Base-by-base conservation (phyloP, 2,113 vertebrate genomes). In the Pseudonaja textilis region DNA sequence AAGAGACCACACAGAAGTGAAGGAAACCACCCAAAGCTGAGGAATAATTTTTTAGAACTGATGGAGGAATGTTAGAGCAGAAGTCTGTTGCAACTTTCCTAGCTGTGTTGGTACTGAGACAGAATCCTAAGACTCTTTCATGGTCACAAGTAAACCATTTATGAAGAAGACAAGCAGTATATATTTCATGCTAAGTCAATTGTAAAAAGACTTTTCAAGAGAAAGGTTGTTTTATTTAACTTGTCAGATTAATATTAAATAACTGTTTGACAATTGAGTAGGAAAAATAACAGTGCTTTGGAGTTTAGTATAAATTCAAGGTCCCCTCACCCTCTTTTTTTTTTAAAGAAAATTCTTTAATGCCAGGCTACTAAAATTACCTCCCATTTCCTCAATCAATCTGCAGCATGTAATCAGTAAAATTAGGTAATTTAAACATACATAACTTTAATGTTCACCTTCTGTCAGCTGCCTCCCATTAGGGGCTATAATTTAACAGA, bases 381-480 rank as follows among this genome's bases (percentile, higher is more conserved):
- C 96, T 97, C 97, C 95, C 94, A 96, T 97, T 96, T 97, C 97
- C 97, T 97, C 97, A 97, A 97, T 97, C 96, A 97, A 97, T 97
- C 97, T 97, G 94, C 95, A 96, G 96, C 96, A 98, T 96, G 94
- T 97, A 97, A 97, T 97, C 96, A 97, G 96, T 96, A 97, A 97
- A 97, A 97, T 94, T 93, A 16, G 97, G 97, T 97, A 96, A 96
- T 97, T 97, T 97, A 97, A 97, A 96, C 96, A 97, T 96, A 96
- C 96, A 87, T 96, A 96, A 95, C 93, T 97, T 96, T 96, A 94
- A 96, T 95, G 93, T 93, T 90, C 96, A 96, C 97, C 91, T 96
- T 96, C 89, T 92, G 94, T 93, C 97, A 97, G 96, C 97, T 98
- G 97, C 94, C 93, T 96, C 89, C 93, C 95, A 97, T 97, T 97